phyloP scores from a whole-genome alignment of 2,113 vertebrate genomes.

The Oreochromis spilurus region DNA sequence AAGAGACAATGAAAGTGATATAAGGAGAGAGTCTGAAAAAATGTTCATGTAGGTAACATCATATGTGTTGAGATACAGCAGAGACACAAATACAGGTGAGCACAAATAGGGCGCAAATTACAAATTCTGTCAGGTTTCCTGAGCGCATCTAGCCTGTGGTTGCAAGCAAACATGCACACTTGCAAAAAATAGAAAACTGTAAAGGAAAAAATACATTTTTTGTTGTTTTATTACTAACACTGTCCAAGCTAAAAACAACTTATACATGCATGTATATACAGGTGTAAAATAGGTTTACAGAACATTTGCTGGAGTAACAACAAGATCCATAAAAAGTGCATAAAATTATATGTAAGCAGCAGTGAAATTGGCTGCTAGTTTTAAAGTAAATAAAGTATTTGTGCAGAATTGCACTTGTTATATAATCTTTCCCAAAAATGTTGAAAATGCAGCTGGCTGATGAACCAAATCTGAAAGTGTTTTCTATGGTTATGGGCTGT shows the following conservation, averaged over 20 bases:
- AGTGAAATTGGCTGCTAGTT: background rate
- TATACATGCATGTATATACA: background rate
- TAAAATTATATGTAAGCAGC: background rate
- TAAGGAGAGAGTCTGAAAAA: background rate
- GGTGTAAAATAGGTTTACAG: background rate
- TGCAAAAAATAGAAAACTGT: background rate
- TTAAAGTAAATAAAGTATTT: background rate
- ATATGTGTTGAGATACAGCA: conserved; percentile 11
- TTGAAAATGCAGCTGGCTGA: background rate
- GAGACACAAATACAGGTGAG: conserved; percentile 60
- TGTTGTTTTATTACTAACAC: background rate
- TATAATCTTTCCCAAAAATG: background rate
- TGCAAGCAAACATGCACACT: background rate
- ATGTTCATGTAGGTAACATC: background rate
- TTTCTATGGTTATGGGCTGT: background rate
- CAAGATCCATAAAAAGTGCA: background rate
- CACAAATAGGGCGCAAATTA: conserved; percentile 40
- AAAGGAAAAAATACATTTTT: background rate
- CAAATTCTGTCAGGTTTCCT: conserved; percentile 1
- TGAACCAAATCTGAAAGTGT: background rate
- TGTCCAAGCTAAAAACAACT: background rate
- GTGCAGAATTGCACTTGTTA: background rate
- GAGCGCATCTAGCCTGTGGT: background rate
- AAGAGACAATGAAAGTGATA: background rate
- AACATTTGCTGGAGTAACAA: background rate